Percentiles rank a stretch among this genome's conserved stretches.
These are phyloP conservation scores for Gibbula magus DNA, from an alignment of 2,888 invertebrate genomes.

Conservation along the genomic window DNA sequence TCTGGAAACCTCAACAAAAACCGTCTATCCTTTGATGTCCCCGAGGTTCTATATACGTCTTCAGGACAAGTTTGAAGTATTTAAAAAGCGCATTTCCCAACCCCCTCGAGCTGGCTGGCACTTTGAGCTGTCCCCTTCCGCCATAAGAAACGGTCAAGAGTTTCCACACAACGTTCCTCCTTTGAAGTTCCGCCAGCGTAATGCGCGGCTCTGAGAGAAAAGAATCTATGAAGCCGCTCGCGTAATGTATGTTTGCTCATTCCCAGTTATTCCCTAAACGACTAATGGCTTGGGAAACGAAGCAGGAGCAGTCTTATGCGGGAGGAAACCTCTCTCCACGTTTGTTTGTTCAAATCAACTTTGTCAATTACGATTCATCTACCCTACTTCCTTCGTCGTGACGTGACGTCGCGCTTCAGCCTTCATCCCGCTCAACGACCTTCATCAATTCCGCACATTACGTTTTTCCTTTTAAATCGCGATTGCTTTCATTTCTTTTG, in stretches of 20 bases:
- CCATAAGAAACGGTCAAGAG: slow-evolving; percentile 6
- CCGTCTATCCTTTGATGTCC: too few relatives aligned
- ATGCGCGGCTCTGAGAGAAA: slow-evolving; percentile 16
- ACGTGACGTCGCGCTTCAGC: background rate
- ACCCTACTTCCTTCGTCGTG: slow-evolving; percentile 2
- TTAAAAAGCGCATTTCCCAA: slow-evolving; percentile 4
- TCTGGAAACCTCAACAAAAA: too few relatives aligned
- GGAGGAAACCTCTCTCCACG: background rate
- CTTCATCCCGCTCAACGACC: background rate
- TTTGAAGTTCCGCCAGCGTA: background rate
- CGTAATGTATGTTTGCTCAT: slow-evolving; percentile 12
- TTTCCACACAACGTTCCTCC: background rate
- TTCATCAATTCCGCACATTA: background rate
- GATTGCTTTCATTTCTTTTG: slow-evolving; percentile 24
- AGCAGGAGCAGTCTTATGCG: background rate
- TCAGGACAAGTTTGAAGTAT: background rate
- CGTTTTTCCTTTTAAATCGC: slow-evolving; percentile 15
- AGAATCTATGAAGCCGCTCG: background rate
- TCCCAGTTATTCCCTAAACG: background rate
- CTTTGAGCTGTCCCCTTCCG: background rate
- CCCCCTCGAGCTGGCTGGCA: background rate
- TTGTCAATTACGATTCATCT: slow-evolving; percentile 16
- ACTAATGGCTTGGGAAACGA: slow-evolving; percentile 2
- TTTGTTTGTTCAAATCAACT: slow-evolving; percentile 13
- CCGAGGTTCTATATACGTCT: too few relatives aligned